phyloP scores from a whole-genome alignment of 2,888 invertebrate species.

The Microctonus hyperodae region DNA sequence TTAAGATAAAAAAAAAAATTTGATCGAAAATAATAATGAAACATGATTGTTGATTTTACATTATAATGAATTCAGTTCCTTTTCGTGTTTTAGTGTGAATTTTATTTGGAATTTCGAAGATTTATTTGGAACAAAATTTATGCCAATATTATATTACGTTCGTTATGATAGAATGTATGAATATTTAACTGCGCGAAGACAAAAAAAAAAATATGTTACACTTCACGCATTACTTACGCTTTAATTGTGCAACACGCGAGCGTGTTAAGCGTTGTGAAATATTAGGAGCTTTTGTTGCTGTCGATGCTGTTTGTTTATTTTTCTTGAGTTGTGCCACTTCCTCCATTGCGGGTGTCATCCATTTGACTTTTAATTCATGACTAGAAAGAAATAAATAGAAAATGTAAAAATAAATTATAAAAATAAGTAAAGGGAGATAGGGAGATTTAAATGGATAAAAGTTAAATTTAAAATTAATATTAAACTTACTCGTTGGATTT shows the following conservation, averaged over 20 bases:
- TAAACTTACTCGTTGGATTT: constrained; percentile 54
- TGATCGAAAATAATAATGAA: constrained; percentile 12
- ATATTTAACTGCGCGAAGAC: background rate
- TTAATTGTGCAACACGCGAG: constrained; percentile 52
- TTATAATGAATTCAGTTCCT: constrained; percentile 36
- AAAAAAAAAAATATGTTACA: constrained; percentile 25
- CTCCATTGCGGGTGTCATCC: constrained; percentile 61
- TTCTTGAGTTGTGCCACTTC: constrained; percentile 51
- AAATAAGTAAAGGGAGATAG: background rate
- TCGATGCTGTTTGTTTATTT: constrained; percentile 42
- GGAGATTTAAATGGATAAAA: background rate
- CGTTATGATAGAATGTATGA: background rate
- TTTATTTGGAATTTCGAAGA: constrained; percentile 4
- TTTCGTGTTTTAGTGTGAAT: too few species aligned
- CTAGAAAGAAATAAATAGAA: too few species aligned
- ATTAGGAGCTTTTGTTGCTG: constrained; percentile 25
- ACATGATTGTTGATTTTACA: background rate
- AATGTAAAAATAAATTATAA: background rate
- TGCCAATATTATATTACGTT: background rate
- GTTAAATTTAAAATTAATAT: background rate
- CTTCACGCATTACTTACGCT: constrained; percentile 48
- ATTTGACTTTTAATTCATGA: constrained; percentile 53
- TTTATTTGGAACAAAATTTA: background rate
- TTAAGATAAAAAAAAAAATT: constrained; percentile 16
- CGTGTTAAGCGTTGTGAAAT: constrained; percentile 50